A percentile compares a stretch with the other conserved stretches of the same genome.
Evolutionary conservation across 2,113 vertebrate species (phyloP).

Genomic region (Pitta sordida): DNA sequence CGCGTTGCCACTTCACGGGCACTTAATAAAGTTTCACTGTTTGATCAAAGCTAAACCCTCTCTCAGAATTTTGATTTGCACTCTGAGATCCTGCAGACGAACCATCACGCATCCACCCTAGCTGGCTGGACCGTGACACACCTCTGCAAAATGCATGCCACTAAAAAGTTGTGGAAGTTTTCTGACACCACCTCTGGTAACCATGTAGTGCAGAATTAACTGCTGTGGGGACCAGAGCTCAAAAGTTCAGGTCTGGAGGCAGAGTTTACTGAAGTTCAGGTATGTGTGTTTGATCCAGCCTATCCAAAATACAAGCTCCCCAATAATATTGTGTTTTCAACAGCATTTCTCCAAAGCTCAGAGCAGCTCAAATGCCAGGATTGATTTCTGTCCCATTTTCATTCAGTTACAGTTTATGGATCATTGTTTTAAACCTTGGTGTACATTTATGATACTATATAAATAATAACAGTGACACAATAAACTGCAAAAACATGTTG

Average conservation of each 20-base stretch:
- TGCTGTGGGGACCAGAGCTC: not conserved
- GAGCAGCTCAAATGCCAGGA: not conserved
- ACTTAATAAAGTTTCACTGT: too few species aligned
- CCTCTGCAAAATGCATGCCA: not conserved
- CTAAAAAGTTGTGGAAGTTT: not conserved
- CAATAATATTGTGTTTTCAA: not conserved
- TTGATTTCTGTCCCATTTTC: not conserved
- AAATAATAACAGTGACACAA: not conserved
- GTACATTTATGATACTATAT: not conserved
- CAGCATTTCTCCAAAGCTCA: not conserved
- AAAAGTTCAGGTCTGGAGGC: not conserved
- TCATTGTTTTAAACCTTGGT: not conserved
- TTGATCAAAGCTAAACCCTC: too few species aligned
- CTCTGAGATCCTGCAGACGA: too few species aligned
- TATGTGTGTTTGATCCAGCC: not conserved
- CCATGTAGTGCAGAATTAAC: not conserved
- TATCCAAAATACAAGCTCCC: not conserved
- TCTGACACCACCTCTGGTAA: not conserved
- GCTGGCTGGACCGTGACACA: too few species aligned
- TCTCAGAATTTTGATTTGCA: too few species aligned
- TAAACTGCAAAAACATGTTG: not conserved
- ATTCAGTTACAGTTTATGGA: not conserved
- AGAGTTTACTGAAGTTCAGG: not conserved
- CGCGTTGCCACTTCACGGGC: too few species aligned
- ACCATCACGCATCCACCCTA: too few species aligned